A percentile compares a stretch with the other conserved stretches of the same genome.
Conservation (phyloP, 2,113 vertebrate genomes). For the Anolis carolinensis region DNA sequence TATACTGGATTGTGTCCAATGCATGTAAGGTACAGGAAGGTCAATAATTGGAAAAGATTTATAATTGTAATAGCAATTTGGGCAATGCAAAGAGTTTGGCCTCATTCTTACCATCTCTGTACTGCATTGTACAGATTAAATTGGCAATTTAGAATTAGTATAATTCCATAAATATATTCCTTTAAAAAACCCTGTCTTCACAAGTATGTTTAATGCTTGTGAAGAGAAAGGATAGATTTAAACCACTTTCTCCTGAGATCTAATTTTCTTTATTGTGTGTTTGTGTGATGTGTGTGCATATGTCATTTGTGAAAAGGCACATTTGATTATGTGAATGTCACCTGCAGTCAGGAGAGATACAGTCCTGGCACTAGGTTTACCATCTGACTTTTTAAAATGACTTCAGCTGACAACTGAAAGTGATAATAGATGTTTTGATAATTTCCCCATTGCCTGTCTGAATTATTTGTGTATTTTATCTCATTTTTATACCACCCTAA, state of each 20-base stretch:
- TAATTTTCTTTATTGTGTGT: background rate
- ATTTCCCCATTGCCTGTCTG: background rate
- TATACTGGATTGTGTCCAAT: background rate
- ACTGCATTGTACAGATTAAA: too few relatives aligned
- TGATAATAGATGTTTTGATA: background rate
- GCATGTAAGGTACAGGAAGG: background rate
- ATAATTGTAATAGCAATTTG: slow-evolving; percentile 1
- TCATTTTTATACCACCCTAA: background rate
- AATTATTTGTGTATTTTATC: background rate
- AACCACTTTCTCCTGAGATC: background rate
- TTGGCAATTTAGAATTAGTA: too few relatives aligned
- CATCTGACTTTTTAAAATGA: background rate
- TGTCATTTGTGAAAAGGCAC: background rate
- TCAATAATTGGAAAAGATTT: background rate
- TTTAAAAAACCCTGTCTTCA: too few relatives aligned
- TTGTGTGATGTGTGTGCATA: too few relatives aligned
- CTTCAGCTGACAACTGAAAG: background rate
- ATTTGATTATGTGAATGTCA: background rate
- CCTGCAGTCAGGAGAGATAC: background rate
- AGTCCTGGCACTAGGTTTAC: background rate
- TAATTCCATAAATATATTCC: too few relatives aligned
- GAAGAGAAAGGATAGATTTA: background rate
- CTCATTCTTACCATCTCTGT: too few relatives aligned
- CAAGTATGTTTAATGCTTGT: background rate
- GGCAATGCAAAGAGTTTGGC: background rate